Base-by-base conservation (phyloP, 2,113 vertebrate species). In the Campylomormyrus numenius region DNA sequence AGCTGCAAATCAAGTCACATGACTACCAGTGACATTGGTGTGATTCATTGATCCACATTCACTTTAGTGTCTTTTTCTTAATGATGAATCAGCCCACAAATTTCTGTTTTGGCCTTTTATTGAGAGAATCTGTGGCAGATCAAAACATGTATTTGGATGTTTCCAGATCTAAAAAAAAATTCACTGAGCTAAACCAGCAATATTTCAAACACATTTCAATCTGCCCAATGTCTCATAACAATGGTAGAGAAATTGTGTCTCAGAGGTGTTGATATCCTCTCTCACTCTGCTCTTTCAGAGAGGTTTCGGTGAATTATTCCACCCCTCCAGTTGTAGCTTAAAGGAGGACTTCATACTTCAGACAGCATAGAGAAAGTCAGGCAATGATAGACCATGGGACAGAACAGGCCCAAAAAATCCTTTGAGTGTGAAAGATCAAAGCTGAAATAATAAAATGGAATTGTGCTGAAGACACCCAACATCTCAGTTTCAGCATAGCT, bases 351-450 rank as follows among this genome's bases (percentile, higher is more conserved):
- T 80, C 31, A 42, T 19, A 80, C 13, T 80, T 39, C 74, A 80
- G 74, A 80, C 35, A 6, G 35, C 35, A 17, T 80, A 42, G 17
- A 42, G 35, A 80, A 80, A 80, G 74, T 80, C 35, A 80, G 74
- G 35, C 74, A 80, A 17, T 42, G 35, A 39, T 42, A 80, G 74
- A 80, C 74, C 35, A 42, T 42, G 15, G 74, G 74, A 77, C 74
- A 42, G 74, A 80, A 80, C 31, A 42, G 35, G 35, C 74, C 31
- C 74, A 35, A 42, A 80, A 74, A 80, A 80, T 80, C 74, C 74
- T 80, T 80, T 39, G 74, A 80, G 74, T 80, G 74, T 80, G 74
- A 80, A 80, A 80, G 74, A 80, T 80, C 74, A 80, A 80, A 80
- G 74, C 35, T 80, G 74, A 80, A 80, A 13, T 35, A 80, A 80